Base-by-base conservation (phyloP, 1,140 invertebrate genomes). In the Lepidurus apus region DNA sequence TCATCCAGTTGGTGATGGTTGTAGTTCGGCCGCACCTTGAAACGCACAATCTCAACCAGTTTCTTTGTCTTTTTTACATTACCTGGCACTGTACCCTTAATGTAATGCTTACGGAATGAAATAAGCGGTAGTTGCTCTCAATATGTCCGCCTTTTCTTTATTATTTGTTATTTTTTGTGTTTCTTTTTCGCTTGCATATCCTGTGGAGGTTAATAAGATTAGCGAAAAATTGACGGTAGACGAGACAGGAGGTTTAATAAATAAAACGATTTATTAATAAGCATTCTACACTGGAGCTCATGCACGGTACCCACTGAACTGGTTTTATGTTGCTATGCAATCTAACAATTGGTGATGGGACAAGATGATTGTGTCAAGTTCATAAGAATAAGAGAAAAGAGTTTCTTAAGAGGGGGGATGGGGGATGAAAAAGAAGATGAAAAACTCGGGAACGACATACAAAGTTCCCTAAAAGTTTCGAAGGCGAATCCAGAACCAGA, bases 281-380 rank as follows among this genome's bases (percentile, higher is more conserved):
- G 13, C 53, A n/a, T 21, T 17, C 53, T 13, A 65, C 53, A 21
- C 45, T 17, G 10, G 17, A 47, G 45, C 45, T 34, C 2, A 47
- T 11, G 3, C 45, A 47, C 17, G n/a, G 53, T 21, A 9, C 13
- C 10, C 53, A 17, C 17, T 65, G 53, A 65, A 65, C 53, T 65
- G 53, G 53, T 65, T 65, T 65, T 9, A 21, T 65, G 53, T 65
- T 65, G 53, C 53, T 65, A 65, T 13, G 53, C 53, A 65, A 65
- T 65, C 53, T 65, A 9, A 5, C 53, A 65, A 65, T 65, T 65
- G 53, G 53, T 65, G 53, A 65, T 65, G 53, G 6, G 53, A 65
- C 2, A 0, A 21, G 53, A 17, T 65, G 53, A 65, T 65, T 65
- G 53, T 65, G 53, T 65, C 53, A 65, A 65, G 53, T n/a, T 65